These are phyloP conservation scores for Penaeus chinensis DNA, from an alignment of 1,140 invertebrate genomes.

Conservation along the genomic window DNA sequence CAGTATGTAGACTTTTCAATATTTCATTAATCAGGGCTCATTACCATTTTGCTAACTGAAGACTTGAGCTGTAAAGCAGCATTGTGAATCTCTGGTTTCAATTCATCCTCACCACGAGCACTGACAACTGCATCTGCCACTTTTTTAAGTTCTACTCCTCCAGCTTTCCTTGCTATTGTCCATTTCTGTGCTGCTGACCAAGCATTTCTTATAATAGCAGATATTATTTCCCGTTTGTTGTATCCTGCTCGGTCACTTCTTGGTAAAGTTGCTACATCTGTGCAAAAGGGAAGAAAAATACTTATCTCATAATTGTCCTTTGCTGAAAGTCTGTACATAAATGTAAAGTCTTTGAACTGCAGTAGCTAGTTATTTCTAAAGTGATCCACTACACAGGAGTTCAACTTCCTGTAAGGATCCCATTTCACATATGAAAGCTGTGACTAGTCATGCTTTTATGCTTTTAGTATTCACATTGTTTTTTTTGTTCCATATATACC, in stretches of 20 bases:
- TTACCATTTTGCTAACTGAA: conserved; percentile 41
- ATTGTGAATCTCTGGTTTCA: conserved; percentile 22
- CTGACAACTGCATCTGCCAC: conserved; percentile 31
- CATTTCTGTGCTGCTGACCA: conserved; percentile 47
- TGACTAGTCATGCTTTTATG: no score
- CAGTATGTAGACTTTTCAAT: no score
- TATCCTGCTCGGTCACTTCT: not conserved
- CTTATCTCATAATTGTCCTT: no score
- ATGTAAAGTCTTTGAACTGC: no score
- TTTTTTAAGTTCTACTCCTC: conserved; percentile 26
- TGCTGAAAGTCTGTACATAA: no score
- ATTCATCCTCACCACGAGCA: not conserved
- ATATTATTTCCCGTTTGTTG: conserved; percentile 22
- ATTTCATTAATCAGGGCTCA: not conserved
- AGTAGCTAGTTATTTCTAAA: no score
- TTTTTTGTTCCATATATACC: no score
- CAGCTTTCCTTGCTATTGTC: conserved; percentile 42
- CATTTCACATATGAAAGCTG: no score
- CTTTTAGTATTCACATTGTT: no score
- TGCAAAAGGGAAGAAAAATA: not conserved
- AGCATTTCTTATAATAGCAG: conserved; percentile 34
- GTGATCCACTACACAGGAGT: no score
- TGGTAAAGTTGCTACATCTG: conserved; percentile 36
- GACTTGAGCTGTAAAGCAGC: conserved; percentile 20
- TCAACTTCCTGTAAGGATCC: no score